phyloP scores from a whole-genome alignment of 2,113 vertebrate genomes.

The Leuciscus idus region DNA sequence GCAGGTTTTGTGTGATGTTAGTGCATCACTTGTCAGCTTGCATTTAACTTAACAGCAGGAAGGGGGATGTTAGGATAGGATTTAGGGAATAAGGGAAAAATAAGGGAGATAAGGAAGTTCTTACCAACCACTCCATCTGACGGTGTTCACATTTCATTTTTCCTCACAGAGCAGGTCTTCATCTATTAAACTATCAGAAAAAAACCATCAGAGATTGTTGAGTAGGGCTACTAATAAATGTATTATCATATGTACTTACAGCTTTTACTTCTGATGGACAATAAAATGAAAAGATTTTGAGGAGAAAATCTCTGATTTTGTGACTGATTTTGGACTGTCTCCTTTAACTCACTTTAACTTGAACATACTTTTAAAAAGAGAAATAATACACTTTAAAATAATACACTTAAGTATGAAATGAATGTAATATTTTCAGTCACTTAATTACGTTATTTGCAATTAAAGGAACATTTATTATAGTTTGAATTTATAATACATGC shows the following conservation, averaged over 20 bases:
- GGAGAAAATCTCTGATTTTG: too few species aligned
- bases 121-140: conserved; percentile 27
- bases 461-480: background rate
- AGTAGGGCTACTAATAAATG: background rate
- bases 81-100: conserved; percentile 31
- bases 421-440: background rate
- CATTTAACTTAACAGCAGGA: conserved; percentile 39
- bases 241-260: too few species aligned
- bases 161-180: background rate
- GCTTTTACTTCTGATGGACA: too few species aligned
- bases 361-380: background rate
- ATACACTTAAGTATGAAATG: background rate
- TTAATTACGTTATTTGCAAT: background rate
- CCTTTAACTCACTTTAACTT: background rate
- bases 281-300: too few species aligned
- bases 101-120: conserved; percentile 41
- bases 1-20: conserved; percentile 21
- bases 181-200: background rate
- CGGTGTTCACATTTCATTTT: background rate
- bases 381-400: background rate
- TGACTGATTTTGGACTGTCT: too few species aligned
- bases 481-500: too few species aligned
- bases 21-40: conserved; percentile 25
- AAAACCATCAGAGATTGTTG: background rate
- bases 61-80: conserved; percentile 27